Evolutionary conservation across 2,888 invertebrate genomes (phyloP), one percentile per base, ranked within the genome.

Genomic region (Trypoxylon attenuatum): DNA sequence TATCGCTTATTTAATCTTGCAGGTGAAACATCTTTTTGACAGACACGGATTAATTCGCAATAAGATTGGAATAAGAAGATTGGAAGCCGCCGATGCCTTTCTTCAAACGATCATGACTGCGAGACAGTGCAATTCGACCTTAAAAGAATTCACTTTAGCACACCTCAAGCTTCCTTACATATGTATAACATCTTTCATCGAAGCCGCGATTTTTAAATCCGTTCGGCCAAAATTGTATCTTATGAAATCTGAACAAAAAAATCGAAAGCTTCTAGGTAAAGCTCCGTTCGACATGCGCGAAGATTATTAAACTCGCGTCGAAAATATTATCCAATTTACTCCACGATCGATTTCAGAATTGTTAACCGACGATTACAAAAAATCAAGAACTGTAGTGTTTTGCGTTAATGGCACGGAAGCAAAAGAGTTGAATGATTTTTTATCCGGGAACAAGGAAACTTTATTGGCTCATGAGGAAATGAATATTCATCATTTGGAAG

Each of bases 171-270:
- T 91, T 76, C 91, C 94, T 0, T 87, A 92, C 0, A 86, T 94
- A 2, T 91, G 92, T 56, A 92, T 95, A 55, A 91, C 92, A 0
- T 92, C 93, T 18, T 91, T 91, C 73, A 89, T 94, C 71, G 95
- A 95, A 87, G 94, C 94, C 45, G 91, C 93, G 0, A 87, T 94
- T 10, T 95, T 93, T 85, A 92, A 91, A n/a, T 73, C 90, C 82
- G 87, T 89, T 69, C 61, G 87, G 79, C 87, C 90, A 43, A 85
- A 87, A 10, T 79, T 90, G 21, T 86, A 88, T 59, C 82, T 90
- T 58, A 58, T 87, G 1, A 82, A 84, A 21, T 84, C 87, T 5
- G 82, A 87, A 1, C 84, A 87, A 2, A 92, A 91, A 84, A 56
- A 87, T 0, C 72, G 85, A 1, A 81, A 82, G 22, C 80, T 91